Evolutionary conservation across 2,888 invertebrate species (phyloP).

Genomic region (Thumatha senex): DNA sequence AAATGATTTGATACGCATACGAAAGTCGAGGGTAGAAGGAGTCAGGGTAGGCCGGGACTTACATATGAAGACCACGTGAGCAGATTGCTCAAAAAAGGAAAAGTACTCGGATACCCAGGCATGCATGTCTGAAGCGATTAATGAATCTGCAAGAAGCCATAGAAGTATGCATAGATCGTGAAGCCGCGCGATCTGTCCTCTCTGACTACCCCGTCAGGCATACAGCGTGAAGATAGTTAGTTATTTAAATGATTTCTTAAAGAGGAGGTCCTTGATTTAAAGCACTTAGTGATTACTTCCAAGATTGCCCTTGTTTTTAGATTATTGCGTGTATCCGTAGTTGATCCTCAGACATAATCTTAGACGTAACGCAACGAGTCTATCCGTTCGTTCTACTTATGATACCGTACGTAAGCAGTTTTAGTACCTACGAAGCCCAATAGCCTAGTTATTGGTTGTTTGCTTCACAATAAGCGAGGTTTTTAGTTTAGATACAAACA

Average conservation of each 20-base stretch:
- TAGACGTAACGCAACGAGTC: conserved; percentile 13
- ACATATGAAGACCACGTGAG: too few relatives aligned
- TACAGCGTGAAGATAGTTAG: too few relatives aligned
- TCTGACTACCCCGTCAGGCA: too few relatives aligned
- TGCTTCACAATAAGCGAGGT: not conserved
- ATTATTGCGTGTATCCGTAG: conserved; percentile 50
- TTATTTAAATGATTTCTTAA: conserved; percentile 33
- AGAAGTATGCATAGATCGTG: too few relatives aligned
- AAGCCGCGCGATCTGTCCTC: too few relatives aligned
- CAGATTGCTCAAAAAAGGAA: too few relatives aligned
- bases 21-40: too few relatives aligned
- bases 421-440: not conserved
- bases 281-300: conserved; percentile 35
- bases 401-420: not conserved
- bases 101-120: too few relatives aligned
- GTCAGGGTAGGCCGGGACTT: too few relatives aligned
- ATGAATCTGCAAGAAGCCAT: too few relatives aligned
- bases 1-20: too few relatives aligned
- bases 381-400: conserved; percentile 37
- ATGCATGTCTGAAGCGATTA: too few relatives aligned
- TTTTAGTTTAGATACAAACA: not conserved
- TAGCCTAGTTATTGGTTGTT: not conserved
- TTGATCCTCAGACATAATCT: conserved; percentile 37
- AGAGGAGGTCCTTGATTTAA: conserved; percentile 35
- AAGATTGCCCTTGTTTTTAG: conserved; percentile 44